Conservation (phyloP, 2,888 invertebrate genomes). For the Leucoma salicis region DNA sequence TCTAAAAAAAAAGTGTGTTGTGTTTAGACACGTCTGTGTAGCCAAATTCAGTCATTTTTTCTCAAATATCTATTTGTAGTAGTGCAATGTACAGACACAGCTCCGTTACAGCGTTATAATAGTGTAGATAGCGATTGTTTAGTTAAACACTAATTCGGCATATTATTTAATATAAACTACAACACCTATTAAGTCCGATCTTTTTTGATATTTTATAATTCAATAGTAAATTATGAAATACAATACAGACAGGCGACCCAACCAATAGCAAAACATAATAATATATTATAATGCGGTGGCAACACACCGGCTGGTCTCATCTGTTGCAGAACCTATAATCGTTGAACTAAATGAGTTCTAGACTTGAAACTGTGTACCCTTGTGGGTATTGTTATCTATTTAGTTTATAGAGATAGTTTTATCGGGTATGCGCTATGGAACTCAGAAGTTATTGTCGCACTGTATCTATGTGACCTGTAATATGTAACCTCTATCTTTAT, state of each 20-base stretch:
- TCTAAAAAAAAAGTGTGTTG: too few species aligned
- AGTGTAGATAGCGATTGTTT: too few species aligned
- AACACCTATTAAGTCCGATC: too few species aligned
- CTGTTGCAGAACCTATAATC: conserved; percentile 36
- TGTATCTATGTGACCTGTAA: conserved; percentile 4
- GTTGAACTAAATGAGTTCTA: conserved; percentile 32
- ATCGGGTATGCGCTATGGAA: background rate
- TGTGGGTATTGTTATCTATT: too few species aligned
- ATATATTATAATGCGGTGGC: conserved; percentile 25
- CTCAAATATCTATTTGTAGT: too few species aligned
- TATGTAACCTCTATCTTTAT: conserved; percentile 12
- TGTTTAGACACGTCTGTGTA: too few species aligned
- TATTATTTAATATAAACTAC: too few species aligned
- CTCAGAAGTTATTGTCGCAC: background rate
- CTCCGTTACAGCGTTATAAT: too few species aligned
- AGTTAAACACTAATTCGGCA: too few species aligned
- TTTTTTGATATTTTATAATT: background rate
- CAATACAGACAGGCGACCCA: conserved; percentile 6
- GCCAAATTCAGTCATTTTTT: too few species aligned
- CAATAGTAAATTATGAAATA: background rate
- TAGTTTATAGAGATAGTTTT: background rate
- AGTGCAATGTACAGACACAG: too few species aligned
- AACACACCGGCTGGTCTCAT: conserved; percentile 29
- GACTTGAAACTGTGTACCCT: conserved; percentile 27
- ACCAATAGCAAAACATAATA: conserved; percentile 25